Base-by-base conservation (phyloP, 1,140 invertebrate genomes). In the Drosophila sechellia region DNA sequence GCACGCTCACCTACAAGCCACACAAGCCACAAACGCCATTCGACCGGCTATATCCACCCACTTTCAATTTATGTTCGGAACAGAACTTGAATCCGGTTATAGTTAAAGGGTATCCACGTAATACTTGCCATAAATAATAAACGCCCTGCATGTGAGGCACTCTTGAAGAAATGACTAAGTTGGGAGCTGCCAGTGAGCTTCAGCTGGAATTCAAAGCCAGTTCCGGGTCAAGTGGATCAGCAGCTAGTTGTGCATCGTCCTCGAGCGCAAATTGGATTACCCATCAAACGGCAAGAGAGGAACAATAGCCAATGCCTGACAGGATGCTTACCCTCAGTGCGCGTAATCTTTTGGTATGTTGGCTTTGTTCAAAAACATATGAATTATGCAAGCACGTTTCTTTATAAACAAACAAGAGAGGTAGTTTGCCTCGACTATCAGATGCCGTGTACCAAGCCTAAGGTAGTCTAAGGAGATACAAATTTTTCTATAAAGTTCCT, bases 301-400 rank as follows among this genome's bases (percentile, higher is more conserved):
- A 43, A 56, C 22, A 71, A 49, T n/a, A 55, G 35, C 31, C 60
- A 52, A 68, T 63, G 66, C 42, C 78, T 31, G 57, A 65, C 45
- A 68, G 46, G 46, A 83, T 89, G 84, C 55, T 87, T 27, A 77
- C 61, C 11, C 76, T 87, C n/a, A 89, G 68, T 74, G 79, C 79
- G 31, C 53, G 57, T 17, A 57, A 55, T 54, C 76, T 87, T n/a
- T 58, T 87, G 83, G 83, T 87, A 87, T 81, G 73, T 86, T 39
- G 15, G 6, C 34, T 46, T 27, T 69, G 11, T 15, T n/a, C 4
- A 22, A 22, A 22, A 22, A 22, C 17, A 17, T 22, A 22, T 22
- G 20, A 22, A 22, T 22, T 17, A 17, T 1, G 17, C 17, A 17
- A 17, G 17, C 17, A 17, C 17, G 57, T 25, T 42, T 39, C 13